Evolutionary conservation across 2,888 invertebrate genomes (phyloP).

Genomic region (Tachystola acroxantha): DNA sequence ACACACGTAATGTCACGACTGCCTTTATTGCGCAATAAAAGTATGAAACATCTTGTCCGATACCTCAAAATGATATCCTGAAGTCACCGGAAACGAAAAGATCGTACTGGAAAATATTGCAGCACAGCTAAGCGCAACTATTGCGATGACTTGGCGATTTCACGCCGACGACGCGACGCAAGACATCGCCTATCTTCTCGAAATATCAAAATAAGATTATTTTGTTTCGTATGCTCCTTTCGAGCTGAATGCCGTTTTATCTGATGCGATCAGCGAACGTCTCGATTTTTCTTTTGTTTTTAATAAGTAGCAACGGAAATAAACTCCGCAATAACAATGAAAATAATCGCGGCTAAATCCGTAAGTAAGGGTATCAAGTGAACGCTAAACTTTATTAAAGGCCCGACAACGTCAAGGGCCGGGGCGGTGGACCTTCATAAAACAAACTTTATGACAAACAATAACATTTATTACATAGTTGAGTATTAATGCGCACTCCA

Average conservation of each 20-base stretch:
- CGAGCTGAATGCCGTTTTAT: conserved; percentile 31
- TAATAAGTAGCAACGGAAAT: conserved; percentile 15
- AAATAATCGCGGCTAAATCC: conserved; percentile 41
- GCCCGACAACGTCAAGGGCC: conserved; percentile 46
- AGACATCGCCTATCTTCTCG: conserved; percentile 40
- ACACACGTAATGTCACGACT: background rate
- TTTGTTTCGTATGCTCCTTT: conserved; percentile 43
- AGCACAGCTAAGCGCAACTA: conserved; percentile 52
- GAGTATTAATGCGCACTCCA: conserved; percentile 67
- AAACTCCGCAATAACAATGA: conserved; percentile 29
- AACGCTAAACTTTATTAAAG: conserved; percentile 61
- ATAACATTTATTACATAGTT: conserved; percentile 74
- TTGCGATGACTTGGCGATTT: conserved; percentile 55
- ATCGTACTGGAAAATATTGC: conserved; percentile 48
- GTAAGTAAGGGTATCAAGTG: conserved; percentile 39
- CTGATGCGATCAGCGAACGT: conserved; percentile 24
- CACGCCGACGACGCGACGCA: conserved; percentile 37
- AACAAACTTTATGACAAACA: conserved; percentile 73
- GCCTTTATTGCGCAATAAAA: background rate
- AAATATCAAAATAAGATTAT: conserved; percentile 57
- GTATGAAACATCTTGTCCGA: conserved; percentile 11
- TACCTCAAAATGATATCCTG: conserved; percentile 29
- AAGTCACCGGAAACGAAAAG: conserved; percentile 33
- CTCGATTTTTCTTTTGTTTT: conserved; percentile 13
- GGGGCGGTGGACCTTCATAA: conserved; percentile 58